Evolutionary conservation across 1,140 invertebrate genomes (phyloP), one percentile per base, ranked within the genome.

Genomic region (Oryzaephilus surinamensis): DNA sequence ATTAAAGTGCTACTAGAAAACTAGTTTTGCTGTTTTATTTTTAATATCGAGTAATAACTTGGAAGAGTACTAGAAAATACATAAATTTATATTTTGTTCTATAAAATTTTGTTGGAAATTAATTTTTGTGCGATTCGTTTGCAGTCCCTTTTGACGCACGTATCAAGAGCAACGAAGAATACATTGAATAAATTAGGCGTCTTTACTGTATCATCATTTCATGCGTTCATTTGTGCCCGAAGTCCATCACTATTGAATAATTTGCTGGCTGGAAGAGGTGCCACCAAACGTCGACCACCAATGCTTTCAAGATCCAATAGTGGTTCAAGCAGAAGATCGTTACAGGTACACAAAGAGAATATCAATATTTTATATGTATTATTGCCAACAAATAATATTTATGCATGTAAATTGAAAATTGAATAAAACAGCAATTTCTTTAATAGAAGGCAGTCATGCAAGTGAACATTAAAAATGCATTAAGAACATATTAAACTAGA

Each of bases 171-270:
- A 46, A 96, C 92, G 33, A 98, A 97, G 70, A 83, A 81, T 49
- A 94, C 86, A 16, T 69, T 98, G 48, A 95, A 95, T 66, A 88
- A 91, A 57, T 69, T 97, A 50, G 93, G 93, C 29, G 91, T 97
- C 32, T 97, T 97, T 71, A 97, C 92, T 12, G 93, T 97, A 27
- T 96, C 91, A 24, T 95, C 91, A 30, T 95, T 97, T 71, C 93
- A 98, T 62, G 93, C 93, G 44, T 93, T 95, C 64, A 94, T 97
- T 40, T 96, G 92, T 61, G 91, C 93, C 16, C 76, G 94, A 33
- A 91, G 87, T 59, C 89, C 89, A 15, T 93, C 88, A 31, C 67
- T 93, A 47, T 74, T 95, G 28, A 93, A 92, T 68, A 94, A 93
- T 69, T 68, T 95, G 48, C 70, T 94, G 32, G 88, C 89, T 14